Conservation (phyloP, 2,888 invertebrate species). For the Diloba caeruleocephala region DNA sequence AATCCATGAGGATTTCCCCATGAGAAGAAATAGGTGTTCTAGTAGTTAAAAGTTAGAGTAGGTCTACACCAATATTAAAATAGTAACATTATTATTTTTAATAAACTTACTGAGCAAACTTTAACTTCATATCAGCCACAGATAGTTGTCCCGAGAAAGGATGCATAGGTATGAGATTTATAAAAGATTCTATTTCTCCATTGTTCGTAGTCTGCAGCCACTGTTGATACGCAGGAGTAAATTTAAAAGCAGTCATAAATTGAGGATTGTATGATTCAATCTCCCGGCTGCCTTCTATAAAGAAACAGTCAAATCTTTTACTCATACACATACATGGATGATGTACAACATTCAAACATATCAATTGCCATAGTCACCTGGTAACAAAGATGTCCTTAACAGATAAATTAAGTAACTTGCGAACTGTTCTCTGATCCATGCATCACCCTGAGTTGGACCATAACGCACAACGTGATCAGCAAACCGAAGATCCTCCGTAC, state of each 20-base stretch:
- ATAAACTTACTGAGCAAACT: conserved; percentile 95
- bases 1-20: too few species aligned
- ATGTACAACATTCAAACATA: conserved; percentile 1
- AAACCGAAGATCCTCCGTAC: conserved; percentile 98
- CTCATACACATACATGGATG: background rate
- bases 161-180: conserved; percentile 94
- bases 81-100: too few species aligned
- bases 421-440: conserved; percentile 99
- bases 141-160: conserved; percentile 98
- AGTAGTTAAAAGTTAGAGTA: too few species aligned
- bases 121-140: conserved; percentile 97
- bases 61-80: too few species aligned
- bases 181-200: conserved; percentile 91
- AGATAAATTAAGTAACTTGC: conserved; percentile 95
- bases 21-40: too few species aligned
- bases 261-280: conserved; percentile 96
- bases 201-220: conserved; percentile 92
- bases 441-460: conserved; percentile 94
- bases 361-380: conserved; percentile 82
- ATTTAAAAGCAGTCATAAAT: conserved; percentile 95
- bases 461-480: conserved; percentile 97
- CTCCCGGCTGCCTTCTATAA: conserved; percentile 93
- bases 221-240: conserved; percentile 95
- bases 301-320: conserved; percentile 4
- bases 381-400: conserved; percentile 93